Percentiles rank a stretch among this genome's conserved stretches.
These are phyloP conservation scores for Thalassophryne amazonica DNA, from an alignment of 2,797 vertebrate genomes.

Conservation along the genomic window DNA sequence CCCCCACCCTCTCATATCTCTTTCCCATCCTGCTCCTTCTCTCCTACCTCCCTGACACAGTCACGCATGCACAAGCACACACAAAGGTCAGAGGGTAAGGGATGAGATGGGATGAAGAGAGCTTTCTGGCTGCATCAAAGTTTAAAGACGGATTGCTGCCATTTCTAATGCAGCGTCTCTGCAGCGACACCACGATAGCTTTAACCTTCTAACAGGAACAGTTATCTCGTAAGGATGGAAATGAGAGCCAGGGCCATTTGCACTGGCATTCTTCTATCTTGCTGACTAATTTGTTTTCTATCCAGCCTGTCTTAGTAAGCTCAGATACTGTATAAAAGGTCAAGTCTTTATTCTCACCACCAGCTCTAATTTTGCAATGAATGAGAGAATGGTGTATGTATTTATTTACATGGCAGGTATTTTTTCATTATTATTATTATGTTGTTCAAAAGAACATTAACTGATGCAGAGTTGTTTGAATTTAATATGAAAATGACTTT, in stretches of 20 bases:
- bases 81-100: slow-evolving; percentile 59
- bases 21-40: slow-evolving; percentile 51
- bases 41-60: slow-evolving; percentile 1
- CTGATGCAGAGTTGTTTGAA: slow-evolving; percentile 6
- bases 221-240: slow-evolving; percentile 65
- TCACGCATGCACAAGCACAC: slow-evolving; percentile 22
- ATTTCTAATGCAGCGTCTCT: slow-evolving; percentile 54
- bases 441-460: background rate
- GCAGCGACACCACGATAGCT: slow-evolving; percentile 55
- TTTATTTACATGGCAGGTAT: slow-evolving; percentile 9
- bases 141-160: slow-evolving; percentile 60
- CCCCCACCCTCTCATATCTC: slow-evolving; percentile 70
- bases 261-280: slow-evolving; percentile 51
- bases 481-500: slow-evolving; percentile 10
- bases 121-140: slow-evolving; percentile 62
- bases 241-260: slow-evolving; percentile 51
- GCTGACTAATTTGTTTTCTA: slow-evolving; percentile 65
- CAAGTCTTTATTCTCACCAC: slow-evolving; percentile 4
- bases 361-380: slow-evolving; percentile 14
- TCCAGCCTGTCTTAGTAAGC: slow-evolving; percentile 12
- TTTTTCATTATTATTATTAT: slow-evolving; percentile 11
- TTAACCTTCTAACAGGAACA: slow-evolving; percentile 67
- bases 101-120: slow-evolving; percentile 57
- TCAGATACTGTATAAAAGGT: slow-evolving; percentile 28
- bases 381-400: slow-evolving; percentile 3